A percentile compares a stretch with the other conserved stretches of the same genome.
Conservation (phyloP, 2,797 vertebrate species). For the Microctenopoma stevenorrisi region DNA sequence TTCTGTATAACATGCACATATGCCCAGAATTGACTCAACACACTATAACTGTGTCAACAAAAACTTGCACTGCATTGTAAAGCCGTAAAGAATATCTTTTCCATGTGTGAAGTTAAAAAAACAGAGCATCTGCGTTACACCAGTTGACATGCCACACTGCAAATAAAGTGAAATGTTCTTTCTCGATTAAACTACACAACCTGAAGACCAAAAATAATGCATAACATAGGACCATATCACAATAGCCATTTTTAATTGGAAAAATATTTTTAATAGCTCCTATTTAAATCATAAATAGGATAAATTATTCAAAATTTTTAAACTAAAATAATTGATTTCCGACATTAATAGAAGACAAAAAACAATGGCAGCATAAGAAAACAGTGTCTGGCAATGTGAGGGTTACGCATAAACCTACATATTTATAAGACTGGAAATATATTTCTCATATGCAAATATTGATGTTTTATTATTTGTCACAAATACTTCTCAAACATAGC, state of each 20-base stretch:
- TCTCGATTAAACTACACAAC: slow-evolving; percentile 35
- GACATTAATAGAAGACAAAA: slow-evolving; percentile 47
- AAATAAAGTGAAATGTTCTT: slow-evolving; percentile 43
- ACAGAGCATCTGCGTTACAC: slow-evolving; percentile 8
- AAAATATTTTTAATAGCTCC: slow-evolving; percentile 21
- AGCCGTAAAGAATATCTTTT: slow-evolving; percentile 1
- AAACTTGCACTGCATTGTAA: not conserved
- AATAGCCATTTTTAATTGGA: slow-evolving; percentile 17
- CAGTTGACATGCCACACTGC: slow-evolving; percentile 9
- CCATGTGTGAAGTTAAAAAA: slow-evolving; percentile 12
- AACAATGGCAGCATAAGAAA: slow-evolving; percentile 54
- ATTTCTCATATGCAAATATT: slow-evolving; percentile 46
- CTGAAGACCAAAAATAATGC: slow-evolving; percentile 36
- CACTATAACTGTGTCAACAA: not conserved
- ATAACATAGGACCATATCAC: slow-evolving; percentile 42
- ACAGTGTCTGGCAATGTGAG: slow-evolving; percentile 46
- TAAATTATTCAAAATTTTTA: slow-evolving; percentile 31
- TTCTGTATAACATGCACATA: not conserved
- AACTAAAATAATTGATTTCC: slow-evolving; percentile 30
- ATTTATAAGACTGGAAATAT: slow-evolving; percentile 45
- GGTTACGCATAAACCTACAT: slow-evolving; percentile 47
- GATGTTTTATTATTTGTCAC: slow-evolving; percentile 45
- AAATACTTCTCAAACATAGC: slow-evolving; percentile 71
- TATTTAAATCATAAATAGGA: slow-evolving; percentile 22
- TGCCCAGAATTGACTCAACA: not conserved